Conservation (phyloP, 2,888 invertebrate species). For the Hemistola chrysoprasaria region DNA sequence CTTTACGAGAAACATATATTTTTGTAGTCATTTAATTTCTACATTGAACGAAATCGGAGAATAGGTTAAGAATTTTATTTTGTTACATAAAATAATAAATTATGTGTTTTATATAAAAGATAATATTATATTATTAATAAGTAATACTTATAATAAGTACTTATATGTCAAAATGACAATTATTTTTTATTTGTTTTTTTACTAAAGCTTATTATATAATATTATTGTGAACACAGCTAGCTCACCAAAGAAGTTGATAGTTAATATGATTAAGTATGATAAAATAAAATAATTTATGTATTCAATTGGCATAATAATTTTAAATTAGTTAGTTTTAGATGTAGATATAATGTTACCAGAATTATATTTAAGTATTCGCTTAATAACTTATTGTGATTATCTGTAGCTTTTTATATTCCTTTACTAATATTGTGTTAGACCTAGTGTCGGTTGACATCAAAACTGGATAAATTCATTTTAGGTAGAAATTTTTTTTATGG, state of each 20-base stretch:
- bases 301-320: constrained; percentile 4
- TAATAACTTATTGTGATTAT: constrained; percentile 12
- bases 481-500: no score
- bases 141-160: no score
- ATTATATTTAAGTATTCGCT: constrained; percentile 12
- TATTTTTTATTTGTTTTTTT: no score
- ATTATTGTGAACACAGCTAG: constrained; percentile 57
- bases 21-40: neutral
- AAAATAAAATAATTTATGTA: constrained; percentile 8
- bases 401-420: constrained; percentile 16
- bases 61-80: neutral
- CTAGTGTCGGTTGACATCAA: no score
- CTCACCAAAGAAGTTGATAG: constrained; percentile 69
- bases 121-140: no score
- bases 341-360: constrained; percentile 7
- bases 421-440: no score
- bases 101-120: neutral
- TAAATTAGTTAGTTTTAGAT: constrained; percentile 1
- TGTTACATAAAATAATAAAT: neutral
- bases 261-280: constrained; percentile 18
- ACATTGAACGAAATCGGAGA: neutral
- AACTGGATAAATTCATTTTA: no score
- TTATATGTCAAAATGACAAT: no score
- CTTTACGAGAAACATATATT: no score
- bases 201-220: constrained; percentile 47